phyloP scores from a whole-genome alignment of 1,140 invertebrate genomes.

The Planococcus citri region DNA sequence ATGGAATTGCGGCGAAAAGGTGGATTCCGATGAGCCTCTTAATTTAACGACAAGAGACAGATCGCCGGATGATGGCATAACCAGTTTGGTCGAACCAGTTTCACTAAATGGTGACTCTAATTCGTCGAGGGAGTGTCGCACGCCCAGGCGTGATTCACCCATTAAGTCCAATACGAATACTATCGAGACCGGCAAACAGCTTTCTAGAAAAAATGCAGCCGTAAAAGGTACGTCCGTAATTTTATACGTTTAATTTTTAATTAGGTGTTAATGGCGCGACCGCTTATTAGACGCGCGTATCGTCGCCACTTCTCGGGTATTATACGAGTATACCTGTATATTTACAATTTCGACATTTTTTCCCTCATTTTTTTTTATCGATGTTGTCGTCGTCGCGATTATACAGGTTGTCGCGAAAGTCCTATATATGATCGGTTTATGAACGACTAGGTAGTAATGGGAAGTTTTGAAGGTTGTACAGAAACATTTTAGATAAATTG shows the following conservation, averaged over 20 bases:
- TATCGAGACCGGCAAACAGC: neutral
- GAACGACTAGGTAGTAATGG: too few relatives aligned
- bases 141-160: neutral
- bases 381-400: neutral
- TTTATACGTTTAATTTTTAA: conserved; percentile 1
- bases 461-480: too few relatives aligned
- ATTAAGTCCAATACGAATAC: neutral
- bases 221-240: conserved; percentile 1
- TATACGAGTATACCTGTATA: too few relatives aligned
- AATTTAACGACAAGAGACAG: conserved; percentile 26
- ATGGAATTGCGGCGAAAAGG: conserved; percentile 21
- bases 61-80: neutral
- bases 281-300: neutral
- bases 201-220: conserved; percentile 6
- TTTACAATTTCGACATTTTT: too few relatives aligned
- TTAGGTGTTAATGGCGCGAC: conserved; percentile 5
- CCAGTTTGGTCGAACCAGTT: neutral
- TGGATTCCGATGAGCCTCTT: conserved; percentile 24
- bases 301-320: too few relatives aligned
- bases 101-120: neutral
- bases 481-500: too few relatives aligned
- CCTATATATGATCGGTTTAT: too few relatives aligned
- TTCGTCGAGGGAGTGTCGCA: conserved; percentile 5
- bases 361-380: too few relatives aligned
- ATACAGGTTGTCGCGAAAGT: too few relatives aligned